Evolutionary conservation across 2,888 invertebrate species (phyloP), one percentile per base, ranked within the genome.

Genomic region (Spicauda simplicius): DNA sequence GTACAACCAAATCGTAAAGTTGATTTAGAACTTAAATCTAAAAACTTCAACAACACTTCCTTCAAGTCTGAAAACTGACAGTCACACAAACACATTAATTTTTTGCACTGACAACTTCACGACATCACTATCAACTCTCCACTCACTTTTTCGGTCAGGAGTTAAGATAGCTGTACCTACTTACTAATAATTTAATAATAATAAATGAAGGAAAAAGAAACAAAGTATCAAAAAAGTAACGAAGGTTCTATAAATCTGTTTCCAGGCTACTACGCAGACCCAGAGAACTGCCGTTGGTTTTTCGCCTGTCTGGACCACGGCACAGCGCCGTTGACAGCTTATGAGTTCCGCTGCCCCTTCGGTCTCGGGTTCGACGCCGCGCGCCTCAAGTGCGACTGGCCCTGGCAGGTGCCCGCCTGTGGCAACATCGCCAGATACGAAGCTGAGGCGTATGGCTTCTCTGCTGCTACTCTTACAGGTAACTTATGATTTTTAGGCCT

Each of bases 251-350:
- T 37, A 11, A 11, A 11, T n/a, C n/a, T 45, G 2, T 45, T n/a
- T 14, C 0, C 76, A 95, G 97, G 97, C 69, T 97, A 96, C 82
- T 97, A 96, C 80, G 96, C 96, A 0, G 97, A 97, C 83, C 96
- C 96, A 0, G 96, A 96, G 82, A 97, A 97, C 86, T 97, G 97
- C 74, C 94, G 97, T 68, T 97, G 96, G 96, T 97, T 97, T 94
- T 97, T 96, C 85, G 97, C 97, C 25, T 97, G 97, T 79, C 88
- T 96, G 68, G 96, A 96, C 83, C 95, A 96, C 80, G 96, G 96
- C 76, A 94, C 93, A 77, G 88, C 94, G 0, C 90, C 94, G 0
- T 81, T 95, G 71, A 94, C 95, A 0, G 96, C 97, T 0, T 97
- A 96, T 86, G 97, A 97, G 89, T 97, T 97, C 90, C 95, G 96